Percentiles rank a stretch among this genome's conserved stretches.
Evolutionary conservation across 2,797 vertebrate genomes (phyloP).

Genomic region (Eutrigla gurnardus): DNA sequence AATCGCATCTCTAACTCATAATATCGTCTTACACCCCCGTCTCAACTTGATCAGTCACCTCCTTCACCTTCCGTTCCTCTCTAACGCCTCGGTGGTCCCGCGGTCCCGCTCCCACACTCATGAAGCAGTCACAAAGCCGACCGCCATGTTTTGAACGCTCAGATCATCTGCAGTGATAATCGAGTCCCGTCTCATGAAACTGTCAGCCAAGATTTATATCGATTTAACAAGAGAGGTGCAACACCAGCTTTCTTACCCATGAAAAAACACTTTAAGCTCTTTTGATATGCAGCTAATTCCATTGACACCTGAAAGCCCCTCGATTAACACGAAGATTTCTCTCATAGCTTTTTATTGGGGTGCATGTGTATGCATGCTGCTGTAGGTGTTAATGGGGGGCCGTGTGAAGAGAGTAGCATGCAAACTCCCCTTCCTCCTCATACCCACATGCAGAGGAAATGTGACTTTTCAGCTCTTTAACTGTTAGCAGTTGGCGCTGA

Average conservation of each 20-base stretch:
- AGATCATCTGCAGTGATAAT: constrained; percentile 51
- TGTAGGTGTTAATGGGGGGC: constrained; percentile 63
- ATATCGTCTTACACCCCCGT: constrained; percentile 2
- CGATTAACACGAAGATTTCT: constrained; percentile 11
- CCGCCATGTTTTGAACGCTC: constrained; percentile 27
- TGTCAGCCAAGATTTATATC: constrained; percentile 50
- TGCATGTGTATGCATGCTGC: constrained; percentile 32
- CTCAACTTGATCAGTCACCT: constrained; percentile 4
- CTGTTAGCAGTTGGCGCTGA: constrained; percentile 45
- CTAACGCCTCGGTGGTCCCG: background rate
- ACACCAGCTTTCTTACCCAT: background rate
- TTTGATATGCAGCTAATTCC: constrained; percentile 25
- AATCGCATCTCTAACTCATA: constrained; percentile 2
- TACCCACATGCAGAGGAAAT: constrained; percentile 44
- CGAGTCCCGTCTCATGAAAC: constrained; percentile 30
- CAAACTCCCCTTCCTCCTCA: no score
- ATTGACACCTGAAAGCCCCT: constrained; percentile 17
- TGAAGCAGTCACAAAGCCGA: background rate
- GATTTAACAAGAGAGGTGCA: constrained; percentile 11
- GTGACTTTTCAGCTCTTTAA: constrained; percentile 44
- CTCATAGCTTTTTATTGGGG: constrained; percentile 25
- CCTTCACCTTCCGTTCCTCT: background rate
- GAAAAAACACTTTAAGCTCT: background rate
- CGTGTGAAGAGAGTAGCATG: constrained; percentile 34
- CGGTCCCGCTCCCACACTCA: constrained; percentile 1